Conservation (phyloP, 2,888 invertebrate genomes). For the Erebia epiphron region DNA sequence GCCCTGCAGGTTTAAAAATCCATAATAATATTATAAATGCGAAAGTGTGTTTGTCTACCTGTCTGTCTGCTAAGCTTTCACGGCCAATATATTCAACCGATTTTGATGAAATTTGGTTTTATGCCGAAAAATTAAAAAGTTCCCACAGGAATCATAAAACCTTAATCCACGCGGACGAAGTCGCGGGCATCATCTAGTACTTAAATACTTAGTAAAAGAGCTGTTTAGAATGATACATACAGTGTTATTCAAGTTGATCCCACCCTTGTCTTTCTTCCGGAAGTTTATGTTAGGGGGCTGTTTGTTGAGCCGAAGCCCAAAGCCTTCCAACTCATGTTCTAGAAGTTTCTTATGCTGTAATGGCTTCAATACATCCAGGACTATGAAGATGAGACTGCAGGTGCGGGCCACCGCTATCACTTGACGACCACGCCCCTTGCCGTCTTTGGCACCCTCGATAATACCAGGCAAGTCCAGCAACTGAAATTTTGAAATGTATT, state of each 20-base stretch:
- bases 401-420: slow-evolving; percentile 99
- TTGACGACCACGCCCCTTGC: slow-evolving; percentile 99
- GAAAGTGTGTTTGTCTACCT: too few species aligned
- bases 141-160: too few species aligned
- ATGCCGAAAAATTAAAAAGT: too few species aligned
- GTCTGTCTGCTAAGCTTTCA: too few species aligned
- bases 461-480: slow-evolving; percentile 99
- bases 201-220: too few species aligned
- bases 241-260: slow-evolving; percentile 96
- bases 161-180: too few species aligned
- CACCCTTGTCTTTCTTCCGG: slow-evolving; percentile 98
- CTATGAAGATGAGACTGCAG: slow-evolving; percentile 98
- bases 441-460: slow-evolving; percentile 99
- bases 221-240: slow-evolving; percentile 72
- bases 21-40: too few species aligned
- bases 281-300: slow-evolving; percentile 98
- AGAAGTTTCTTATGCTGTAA: slow-evolving; percentile 97
- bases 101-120: too few species aligned
- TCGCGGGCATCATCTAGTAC: too few species aligned
- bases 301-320: slow-evolving; percentile 97
- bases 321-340: slow-evolving; percentile 99
- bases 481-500: slow-evolving; percentile 69
- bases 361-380: slow-evolving; percentile 98
- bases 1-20: too few species aligned
- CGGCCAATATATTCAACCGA: too few species aligned